phyloP scores from a whole-genome alignment of 2,888 invertebrate species.

The Muscina levida region DNA sequence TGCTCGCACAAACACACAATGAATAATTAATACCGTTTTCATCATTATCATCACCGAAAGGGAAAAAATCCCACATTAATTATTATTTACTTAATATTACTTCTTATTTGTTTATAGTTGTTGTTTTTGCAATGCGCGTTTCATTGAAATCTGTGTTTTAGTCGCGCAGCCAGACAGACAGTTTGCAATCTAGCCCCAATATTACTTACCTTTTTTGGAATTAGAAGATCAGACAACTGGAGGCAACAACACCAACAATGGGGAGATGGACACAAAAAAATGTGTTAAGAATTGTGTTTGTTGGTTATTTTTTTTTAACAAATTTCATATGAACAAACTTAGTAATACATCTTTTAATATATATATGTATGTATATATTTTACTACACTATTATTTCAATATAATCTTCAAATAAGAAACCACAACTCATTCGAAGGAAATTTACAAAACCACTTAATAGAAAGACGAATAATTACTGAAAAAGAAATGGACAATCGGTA shows the following conservation, averaged over 20 bases:
- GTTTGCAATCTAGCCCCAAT: conserved; percentile 26
- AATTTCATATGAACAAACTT: neutral
- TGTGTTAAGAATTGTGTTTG: neutral
- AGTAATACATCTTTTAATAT: conserved; percentile 3
- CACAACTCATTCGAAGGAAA: conserved; percentile 33
- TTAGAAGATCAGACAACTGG: conserved; percentile 40
- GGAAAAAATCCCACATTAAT: conserved; percentile 54
- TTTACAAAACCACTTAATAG: conserved; percentile 51
- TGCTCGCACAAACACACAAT: conserved; percentile 23
- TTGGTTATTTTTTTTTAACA: conserved; percentile 1
- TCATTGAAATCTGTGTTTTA: conserved; percentile 19
- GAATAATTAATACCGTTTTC: conserved; percentile 40
- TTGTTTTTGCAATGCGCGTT: conserved; percentile 12
- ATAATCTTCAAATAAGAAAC: conserved; percentile 29
- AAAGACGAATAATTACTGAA: conserved; percentile 62
- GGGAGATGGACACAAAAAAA: neutral
- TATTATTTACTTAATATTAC: conserved; percentile 42
- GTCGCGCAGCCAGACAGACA: conserved; percentile 24
- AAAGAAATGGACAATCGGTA: conserved; percentile 53
- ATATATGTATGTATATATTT: no score
- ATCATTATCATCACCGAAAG: conserved; percentile 15
- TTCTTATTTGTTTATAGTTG: conserved; percentile 23
- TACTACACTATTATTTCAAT: conserved; percentile 6
- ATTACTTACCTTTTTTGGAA: conserved; percentile 61
- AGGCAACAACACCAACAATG: neutral